Conservation (phyloP, 2,113 vertebrate genomes). For the Lophochroa leadbeateri region DNA sequence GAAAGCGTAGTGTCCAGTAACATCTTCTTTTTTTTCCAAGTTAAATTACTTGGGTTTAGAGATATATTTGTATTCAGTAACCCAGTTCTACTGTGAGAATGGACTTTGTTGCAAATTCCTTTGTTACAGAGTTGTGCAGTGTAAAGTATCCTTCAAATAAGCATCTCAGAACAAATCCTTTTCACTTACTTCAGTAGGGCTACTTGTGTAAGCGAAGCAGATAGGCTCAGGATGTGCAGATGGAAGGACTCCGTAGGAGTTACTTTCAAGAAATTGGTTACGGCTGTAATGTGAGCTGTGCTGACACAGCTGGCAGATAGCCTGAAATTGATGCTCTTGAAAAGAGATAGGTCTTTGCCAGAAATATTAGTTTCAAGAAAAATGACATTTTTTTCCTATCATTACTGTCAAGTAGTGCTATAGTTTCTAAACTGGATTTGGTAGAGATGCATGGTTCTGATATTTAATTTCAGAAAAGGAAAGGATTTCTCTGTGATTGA, state of each 20-base stretch:
- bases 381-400: conserved; percentile 18
- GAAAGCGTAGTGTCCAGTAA: neutral
- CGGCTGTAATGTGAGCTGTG: neutral
- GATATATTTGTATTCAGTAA: neutral
- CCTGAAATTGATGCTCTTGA: conserved; percentile 35
- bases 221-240: neutral
- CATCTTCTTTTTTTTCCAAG: neutral
- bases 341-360: conserved; percentile 22
- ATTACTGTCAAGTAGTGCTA: neutral
- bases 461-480: conserved; percentile 23
- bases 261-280: conserved; percentile 37
- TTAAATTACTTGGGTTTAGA: neutral
- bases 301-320: conserved; percentile 40
- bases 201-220: neutral
- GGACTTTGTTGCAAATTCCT: neutral
- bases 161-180: neutral
- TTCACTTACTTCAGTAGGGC: neutral
- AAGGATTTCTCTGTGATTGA: neutral
- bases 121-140: neutral
- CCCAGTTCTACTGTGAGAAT: neutral
- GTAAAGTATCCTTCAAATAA: neutral
- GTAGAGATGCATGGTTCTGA: neutral
- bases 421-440: conserved; percentile 25
- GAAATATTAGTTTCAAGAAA: conserved; percentile 34
- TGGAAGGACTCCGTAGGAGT: conserved; percentile 1